phyloP scores from a whole-genome alignment of 2,888 invertebrate genomes.

The Andrena bucephala region DNA sequence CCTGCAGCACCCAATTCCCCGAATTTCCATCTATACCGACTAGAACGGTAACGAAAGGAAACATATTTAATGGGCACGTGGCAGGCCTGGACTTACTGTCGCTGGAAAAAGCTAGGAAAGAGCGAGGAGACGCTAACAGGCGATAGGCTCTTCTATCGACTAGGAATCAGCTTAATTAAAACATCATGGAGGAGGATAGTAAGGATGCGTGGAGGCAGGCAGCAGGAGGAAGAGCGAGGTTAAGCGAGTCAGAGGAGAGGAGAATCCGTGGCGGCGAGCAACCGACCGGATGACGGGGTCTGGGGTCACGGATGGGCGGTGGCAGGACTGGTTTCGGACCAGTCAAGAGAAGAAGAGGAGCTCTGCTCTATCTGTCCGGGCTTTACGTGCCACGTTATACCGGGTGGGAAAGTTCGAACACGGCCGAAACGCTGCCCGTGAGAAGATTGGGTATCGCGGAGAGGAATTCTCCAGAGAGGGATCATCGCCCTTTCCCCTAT shows the following conservation, averaged over 20 bases:
- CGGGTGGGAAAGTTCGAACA: conserved; percentile 72
- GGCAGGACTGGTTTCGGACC: conserved; percentile 83
- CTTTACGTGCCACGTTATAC: conserved; percentile 74
- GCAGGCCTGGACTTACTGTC: neutral
- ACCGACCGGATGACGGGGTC: conserved; percentile 83
- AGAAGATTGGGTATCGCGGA: conserved; percentile 37
- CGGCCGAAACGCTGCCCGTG: conserved; percentile 32
- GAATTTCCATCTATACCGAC: too few relatives aligned
- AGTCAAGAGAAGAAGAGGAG: conserved; percentile 76
- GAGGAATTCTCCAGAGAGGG: conserved; percentile 13
- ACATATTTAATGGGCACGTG: too few relatives aligned
- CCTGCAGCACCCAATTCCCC: too few relatives aligned
- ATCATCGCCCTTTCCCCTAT: conserved; percentile 26
- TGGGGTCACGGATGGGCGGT: conserved; percentile 83
- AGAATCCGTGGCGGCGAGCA: conserved; percentile 64
- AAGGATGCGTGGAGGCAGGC: conserved; percentile 20
- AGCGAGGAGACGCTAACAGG: neutral
- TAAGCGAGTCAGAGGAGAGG: conserved; percentile 59
- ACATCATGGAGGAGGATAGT: conserved; percentile 51
- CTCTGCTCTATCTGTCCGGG: conserved; percentile 76
- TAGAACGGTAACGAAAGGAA: too few relatives aligned
- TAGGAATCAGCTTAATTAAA: conserved; percentile 66
- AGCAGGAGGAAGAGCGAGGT: conserved; percentile 62
- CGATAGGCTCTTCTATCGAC: conserved; percentile 34
- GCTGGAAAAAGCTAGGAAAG: neutral